Base-by-base conservation (phyloP, 2,888 invertebrate species). In the Cancer borealis region DNA sequence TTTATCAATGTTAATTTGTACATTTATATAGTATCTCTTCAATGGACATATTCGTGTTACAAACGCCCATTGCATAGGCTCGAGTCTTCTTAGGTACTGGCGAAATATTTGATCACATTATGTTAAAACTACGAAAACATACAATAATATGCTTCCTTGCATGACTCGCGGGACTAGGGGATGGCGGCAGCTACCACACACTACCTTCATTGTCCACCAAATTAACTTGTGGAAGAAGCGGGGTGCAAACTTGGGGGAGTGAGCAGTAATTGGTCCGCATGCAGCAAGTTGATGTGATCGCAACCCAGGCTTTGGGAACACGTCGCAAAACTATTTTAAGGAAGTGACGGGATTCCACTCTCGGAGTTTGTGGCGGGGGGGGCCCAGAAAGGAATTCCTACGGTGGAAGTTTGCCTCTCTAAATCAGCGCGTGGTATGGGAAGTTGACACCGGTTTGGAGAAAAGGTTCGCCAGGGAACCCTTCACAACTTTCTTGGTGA, bases 201-300 rank as follows among this genome's bases (percentile, higher is more conserved):
- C 49, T n/a, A 54, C 49, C 66, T 91, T 60, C 49, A 90, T 91
- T 91, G 66, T 66, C n/a, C 66, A 66, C 39, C 66, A 91, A 91
- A 91, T 91, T 91, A 91, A 91, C 91, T 91, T 91, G 60, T 60
- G 66, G 49, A 45, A 91, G 91, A 66, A 66, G 91, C 66, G 39
- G 60, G 39, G 17, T n/a, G 49, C 91, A 91, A 91, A 91, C 91
- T 91, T 91, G n/a, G 39, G 21, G 12, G 60, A 17, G 39, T 60
- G n/a, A n/a, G 88, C 10, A 54, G 60, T 39, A 45, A 91, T 26
- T 91, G 66, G 60, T 91, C 90, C 90, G 60, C 39, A 30, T n/a
- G 49, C 26, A 21, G 60, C 90, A 90, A 90, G 90, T 90, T 90
- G 90, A n/a, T 90, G 49, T 90, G 54, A 47, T 90, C 54, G 30